Evolutionary conservation across 2,888 invertebrate species (phyloP).

Genomic region (Mythimna lalbum): DNA sequence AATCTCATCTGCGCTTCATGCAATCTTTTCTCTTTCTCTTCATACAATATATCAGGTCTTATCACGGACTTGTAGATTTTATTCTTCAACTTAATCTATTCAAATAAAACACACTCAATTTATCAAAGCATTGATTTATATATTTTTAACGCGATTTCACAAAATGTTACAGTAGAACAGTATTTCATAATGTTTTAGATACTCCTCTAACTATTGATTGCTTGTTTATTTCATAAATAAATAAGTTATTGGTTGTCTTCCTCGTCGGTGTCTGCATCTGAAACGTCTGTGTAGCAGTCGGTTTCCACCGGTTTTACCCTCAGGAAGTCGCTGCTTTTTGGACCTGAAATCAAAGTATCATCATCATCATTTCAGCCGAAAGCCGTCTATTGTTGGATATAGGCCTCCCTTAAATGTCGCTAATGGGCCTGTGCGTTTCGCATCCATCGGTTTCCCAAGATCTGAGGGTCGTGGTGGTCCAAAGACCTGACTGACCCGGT

Average conservation of each 20-base stretch:
- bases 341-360: constrained; percentile 76
- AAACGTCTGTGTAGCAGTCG: constrained; percentile 87
- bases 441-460: too few species aligned
- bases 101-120: constrained; percentile 6
- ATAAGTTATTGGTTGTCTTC: constrained; percentile 58
- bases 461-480: too few species aligned
- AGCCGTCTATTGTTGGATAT: too few species aligned
- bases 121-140: constrained; percentile 57
- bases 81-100: too few species aligned
- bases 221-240: neutral
- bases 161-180: constrained; percentile 28
- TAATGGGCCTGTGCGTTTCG: too few species aligned
- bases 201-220: neutral
- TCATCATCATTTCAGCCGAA: neutral
- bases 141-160: constrained; percentile 37
- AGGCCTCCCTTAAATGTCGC: too few species aligned
- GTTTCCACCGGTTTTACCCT: constrained; percentile 82
- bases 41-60: too few species aligned
- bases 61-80: too few species aligned
- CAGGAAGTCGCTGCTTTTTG: constrained; percentile 81
- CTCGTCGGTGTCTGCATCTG: constrained; percentile 86
- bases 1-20: too few species aligned
- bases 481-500: too few species aligned
- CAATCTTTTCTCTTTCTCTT: too few species aligned
- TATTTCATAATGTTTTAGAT: constrained; percentile 6